phyloP scores from a whole-genome alignment of 2,888 invertebrate genomes.

The Caenorhabditis panamensis region DNA sequence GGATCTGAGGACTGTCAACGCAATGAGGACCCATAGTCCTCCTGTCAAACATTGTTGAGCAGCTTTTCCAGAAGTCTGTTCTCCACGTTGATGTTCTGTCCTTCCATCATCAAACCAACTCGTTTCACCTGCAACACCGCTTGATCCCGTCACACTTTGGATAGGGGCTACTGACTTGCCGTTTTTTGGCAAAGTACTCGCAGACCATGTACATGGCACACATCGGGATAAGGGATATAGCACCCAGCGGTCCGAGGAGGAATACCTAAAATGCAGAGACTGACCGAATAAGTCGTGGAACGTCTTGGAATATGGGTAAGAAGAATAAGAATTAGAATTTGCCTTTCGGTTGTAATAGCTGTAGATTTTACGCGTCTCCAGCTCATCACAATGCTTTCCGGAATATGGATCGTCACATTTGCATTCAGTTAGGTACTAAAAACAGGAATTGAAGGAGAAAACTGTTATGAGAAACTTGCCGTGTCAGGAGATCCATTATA shows the following conservation, averaged over 20 bases:
- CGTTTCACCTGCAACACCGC: conserved; percentile 65
- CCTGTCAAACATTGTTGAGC: conserved; percentile 47
- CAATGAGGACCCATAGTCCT: neutral
- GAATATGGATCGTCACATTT: conserved; percentile 65
- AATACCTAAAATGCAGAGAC: conserved; percentile 66
- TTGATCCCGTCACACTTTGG: conserved; percentile 4
- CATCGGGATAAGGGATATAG: conserved; percentile 76
- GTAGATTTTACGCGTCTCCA: conserved; percentile 62
- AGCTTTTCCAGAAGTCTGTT: conserved; percentile 59
- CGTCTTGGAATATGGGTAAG: too few relatives aligned
- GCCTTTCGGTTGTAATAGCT: conserved; percentile 69
- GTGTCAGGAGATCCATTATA: conserved; percentile 68
- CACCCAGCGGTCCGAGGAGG: conserved; percentile 78
- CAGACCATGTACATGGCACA: conserved; percentile 75
- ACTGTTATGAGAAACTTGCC: neutral
- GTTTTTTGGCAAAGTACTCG: conserved; percentile 76
- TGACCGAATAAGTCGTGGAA: neutral
- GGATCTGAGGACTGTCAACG: conserved; percentile 26
- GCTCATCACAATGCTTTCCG: conserved; percentile 64
- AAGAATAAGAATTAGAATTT: too few relatives aligned
- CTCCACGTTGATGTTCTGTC: conserved; percentile 62
- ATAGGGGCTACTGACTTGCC: conserved; percentile 67
- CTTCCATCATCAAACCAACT: conserved; percentile 68
- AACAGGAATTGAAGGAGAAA: neutral
- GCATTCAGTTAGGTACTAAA: conserved; percentile 60